These are phyloP conservation scores for Dione vanillae DNA, from an alignment of 2,888 invertebrate genomes.

Conservation along the genomic window DNA sequence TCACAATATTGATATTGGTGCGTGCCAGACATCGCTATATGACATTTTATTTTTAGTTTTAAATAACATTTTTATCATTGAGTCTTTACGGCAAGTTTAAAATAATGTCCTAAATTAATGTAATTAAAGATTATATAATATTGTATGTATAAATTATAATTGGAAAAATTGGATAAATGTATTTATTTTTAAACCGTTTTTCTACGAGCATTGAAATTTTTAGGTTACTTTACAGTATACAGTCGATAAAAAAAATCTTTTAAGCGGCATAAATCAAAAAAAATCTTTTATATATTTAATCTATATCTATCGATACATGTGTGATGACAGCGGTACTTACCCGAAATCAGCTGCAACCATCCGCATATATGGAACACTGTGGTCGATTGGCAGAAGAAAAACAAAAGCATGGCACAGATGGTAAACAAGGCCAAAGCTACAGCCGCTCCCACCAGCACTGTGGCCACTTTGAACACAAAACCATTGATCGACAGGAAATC, in stretches of 20 bases:
- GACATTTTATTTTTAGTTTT: not conserved
- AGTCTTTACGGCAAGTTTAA: no score
- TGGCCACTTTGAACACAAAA: constrained; percentile 93
- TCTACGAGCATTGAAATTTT: no score
- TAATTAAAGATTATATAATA: not conserved
- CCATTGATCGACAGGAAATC: constrained; percentile 92
- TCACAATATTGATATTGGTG: not conserved
- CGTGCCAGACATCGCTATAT: not conserved
- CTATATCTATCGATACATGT: not conserved
- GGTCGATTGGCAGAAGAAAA: constrained; percentile 96
- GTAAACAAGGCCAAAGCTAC: constrained; percentile 93
- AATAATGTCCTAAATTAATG: not conserved
- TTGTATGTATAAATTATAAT: no score
- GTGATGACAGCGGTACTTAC: constrained; percentile 83
- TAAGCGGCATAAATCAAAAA: no score
- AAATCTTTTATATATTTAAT: not conserved
- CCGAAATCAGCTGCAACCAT: constrained; percentile 97
- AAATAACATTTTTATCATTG: no score
- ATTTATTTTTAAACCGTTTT: no score
- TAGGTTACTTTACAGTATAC: no score
- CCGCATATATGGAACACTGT: constrained; percentile 97
- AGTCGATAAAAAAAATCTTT: no score
- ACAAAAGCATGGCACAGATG: constrained; percentile 94
- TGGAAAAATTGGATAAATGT: no score
- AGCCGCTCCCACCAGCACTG: constrained; percentile 94